Conservation (phyloP, 2,888 invertebrate species). For the Gastrophysa polygoni region DNA sequence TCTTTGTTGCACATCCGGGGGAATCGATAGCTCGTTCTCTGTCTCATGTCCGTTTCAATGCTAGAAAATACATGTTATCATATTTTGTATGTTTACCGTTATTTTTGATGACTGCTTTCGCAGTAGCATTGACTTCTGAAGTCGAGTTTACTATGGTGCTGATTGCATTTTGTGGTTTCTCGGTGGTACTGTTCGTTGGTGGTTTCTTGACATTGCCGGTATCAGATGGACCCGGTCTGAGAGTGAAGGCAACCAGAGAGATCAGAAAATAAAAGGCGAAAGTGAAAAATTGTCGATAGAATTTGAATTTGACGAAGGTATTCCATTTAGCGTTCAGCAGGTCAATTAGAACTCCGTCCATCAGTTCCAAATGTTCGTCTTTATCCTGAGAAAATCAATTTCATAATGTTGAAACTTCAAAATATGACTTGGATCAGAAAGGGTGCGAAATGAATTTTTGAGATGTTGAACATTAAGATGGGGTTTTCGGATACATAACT, state of each 20-base stretch:
- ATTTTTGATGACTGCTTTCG: constrained; percentile 1
- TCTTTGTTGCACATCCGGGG: too few relatives aligned
- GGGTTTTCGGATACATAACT: too few relatives aligned
- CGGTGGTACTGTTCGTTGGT: constrained; percentile 24
- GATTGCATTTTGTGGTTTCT: too few relatives aligned
- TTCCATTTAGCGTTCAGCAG: constrained; percentile 97
- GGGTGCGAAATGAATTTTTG: too few relatives aligned
- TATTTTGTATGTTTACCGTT: too few relatives aligned
- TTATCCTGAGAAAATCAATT: constrained; percentile 76
- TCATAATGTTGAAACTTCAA: too few relatives aligned
- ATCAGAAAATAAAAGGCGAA: constrained; percentile 91
- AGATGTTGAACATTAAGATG: too few relatives aligned
- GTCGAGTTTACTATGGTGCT: constrained; percentile 5
- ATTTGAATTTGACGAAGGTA: constrained; percentile 92
- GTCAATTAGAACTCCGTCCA: constrained; percentile 94
- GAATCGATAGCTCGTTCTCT: too few relatives aligned
- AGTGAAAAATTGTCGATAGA: constrained; percentile 89
- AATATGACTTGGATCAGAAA: too few relatives aligned
- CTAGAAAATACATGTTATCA: too few relatives aligned
- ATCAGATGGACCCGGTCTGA: constrained; percentile 81
- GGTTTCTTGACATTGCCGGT: constrained; percentile 38
- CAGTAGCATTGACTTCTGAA: background rate
- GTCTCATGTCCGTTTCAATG: too few relatives aligned
- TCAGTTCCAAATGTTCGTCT: constrained; percentile 90
- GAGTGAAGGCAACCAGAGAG: constrained; percentile 85